Evolutionary conservation across 2,113 vertebrate genomes (phyloP).

Genomic region (Stigmatopora nigra): DNA sequence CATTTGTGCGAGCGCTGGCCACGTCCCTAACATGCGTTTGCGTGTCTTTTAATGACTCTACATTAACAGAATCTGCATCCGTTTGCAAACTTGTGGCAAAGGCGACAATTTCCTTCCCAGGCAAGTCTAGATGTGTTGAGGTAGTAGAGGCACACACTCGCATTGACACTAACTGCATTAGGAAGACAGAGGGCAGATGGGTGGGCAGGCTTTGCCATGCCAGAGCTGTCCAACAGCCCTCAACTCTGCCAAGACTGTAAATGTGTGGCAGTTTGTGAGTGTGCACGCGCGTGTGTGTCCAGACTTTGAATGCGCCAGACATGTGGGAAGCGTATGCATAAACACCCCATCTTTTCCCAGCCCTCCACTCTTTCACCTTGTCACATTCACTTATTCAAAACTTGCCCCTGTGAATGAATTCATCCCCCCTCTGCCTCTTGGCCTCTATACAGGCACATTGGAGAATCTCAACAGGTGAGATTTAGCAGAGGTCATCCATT

Average conservation of each 20-base stretch:
- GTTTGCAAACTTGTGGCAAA: constrained; percentile 37
- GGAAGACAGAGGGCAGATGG: constrained; percentile 65
- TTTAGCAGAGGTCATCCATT: constrained; percentile 49
- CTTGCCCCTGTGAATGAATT: constrained; percentile 54
- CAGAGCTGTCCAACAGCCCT: constrained; percentile 53
- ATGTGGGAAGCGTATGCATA: constrained; percentile 54
- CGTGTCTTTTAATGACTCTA: constrained; percentile 41
- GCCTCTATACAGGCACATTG: constrained; percentile 23
- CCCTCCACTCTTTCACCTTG: constrained; percentile 56
- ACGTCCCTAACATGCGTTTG: constrained; percentile 28
- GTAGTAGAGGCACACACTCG: constrained; percentile 29
- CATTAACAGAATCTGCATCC: constrained; percentile 41
- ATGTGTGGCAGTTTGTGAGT: constrained; percentile 35
- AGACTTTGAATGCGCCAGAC: constrained; percentile 54
- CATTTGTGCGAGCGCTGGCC: constrained; percentile 37
- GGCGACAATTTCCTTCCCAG: constrained; percentile 27
- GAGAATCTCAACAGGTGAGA: constrained; percentile 64
- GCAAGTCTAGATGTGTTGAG: constrained; percentile 38
- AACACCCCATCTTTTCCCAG: constrained; percentile 42
- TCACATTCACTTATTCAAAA: constrained; percentile 63
- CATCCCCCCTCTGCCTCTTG: constrained; percentile 24
- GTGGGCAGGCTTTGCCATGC: constrained; percentile 54
- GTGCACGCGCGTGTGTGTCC: constrained; percentile 19
- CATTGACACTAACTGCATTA: constrained; percentile 54
- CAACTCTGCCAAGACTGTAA: constrained; percentile 53